Evolutionary conservation across 2,113 vertebrate genomes (phyloP).

Genomic region (Entomyzon cyanotis): DNA sequence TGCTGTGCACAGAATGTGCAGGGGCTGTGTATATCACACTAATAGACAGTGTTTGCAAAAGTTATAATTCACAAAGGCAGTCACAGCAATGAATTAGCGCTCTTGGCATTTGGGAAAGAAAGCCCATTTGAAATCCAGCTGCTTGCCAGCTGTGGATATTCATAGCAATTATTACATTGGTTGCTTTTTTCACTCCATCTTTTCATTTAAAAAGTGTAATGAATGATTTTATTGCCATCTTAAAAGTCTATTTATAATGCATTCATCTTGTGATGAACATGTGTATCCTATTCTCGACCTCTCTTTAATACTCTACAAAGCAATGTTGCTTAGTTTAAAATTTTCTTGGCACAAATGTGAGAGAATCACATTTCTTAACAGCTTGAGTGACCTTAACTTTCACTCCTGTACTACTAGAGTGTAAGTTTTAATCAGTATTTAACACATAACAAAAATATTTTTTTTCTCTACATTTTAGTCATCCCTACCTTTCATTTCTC

Average conservation of each 20-base stretch:
- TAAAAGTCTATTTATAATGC: constrained; percentile 56
- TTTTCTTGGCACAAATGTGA: constrained; percentile 12
- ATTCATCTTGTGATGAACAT: constrained; percentile 22
- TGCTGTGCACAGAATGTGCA: background rate
- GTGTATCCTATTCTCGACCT: background rate
- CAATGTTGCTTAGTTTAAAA: background rate
- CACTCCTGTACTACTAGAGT: background rate
- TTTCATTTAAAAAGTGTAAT: constrained; percentile 34
- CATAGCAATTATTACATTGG: constrained; percentile 27
- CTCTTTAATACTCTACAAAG: background rate
- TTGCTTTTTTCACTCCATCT: constrained; percentile 11
- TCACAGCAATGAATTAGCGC: constrained; percentile 29
- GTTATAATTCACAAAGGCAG: constrained; percentile 17
- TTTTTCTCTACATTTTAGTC: background rate
- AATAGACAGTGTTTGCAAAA: constrained; percentile 34
- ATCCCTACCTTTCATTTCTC: background rate
- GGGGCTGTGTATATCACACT: constrained; percentile 7
- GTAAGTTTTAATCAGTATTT: background rate
- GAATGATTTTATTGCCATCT: constrained; percentile 35
- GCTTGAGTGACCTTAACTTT: constrained; percentile 28
- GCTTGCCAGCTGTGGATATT: constrained; percentile 62
- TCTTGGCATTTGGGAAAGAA: constrained; percentile 38
- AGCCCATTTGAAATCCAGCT: constrained; percentile 52
- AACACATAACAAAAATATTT: background rate
- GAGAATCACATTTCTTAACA: constrained; percentile 4